These are phyloP conservation scores for Neodon shergylaensis DNA, from an alignment of 2,113 vertebrate genomes.

Conservation along the genomic window DNA sequence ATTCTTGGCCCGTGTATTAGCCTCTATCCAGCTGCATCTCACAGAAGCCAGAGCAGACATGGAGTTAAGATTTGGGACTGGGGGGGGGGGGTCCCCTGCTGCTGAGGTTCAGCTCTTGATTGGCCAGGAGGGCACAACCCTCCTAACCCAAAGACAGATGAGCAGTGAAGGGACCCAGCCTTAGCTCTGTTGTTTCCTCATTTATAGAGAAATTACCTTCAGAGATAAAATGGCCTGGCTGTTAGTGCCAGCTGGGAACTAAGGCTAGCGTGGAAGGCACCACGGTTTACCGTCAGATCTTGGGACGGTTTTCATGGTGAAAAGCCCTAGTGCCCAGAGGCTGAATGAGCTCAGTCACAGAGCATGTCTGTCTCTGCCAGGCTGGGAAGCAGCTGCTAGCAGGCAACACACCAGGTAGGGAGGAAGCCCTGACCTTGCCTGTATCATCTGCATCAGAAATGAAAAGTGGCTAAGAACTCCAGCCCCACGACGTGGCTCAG, in stretches of 20 bases:
- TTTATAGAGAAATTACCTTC: background rate
- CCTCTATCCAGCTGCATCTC: background rate
- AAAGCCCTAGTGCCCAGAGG: background rate
- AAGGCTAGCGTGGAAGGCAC: background rate
- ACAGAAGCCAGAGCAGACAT: background rate
- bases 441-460: background rate
- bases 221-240: background rate
- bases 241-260: background rate
- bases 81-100: background rate
- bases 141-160: background rate
- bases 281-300: background rate
- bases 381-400: background rate
- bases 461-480: background rate
- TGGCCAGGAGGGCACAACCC: background rate
- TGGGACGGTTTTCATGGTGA: background rate
- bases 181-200: background rate
- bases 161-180: background rate
- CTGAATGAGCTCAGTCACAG: background rate
- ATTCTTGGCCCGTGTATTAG: background rate
- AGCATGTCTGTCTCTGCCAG: background rate
- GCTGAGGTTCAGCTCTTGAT: background rate
- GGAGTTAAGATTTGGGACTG: background rate
- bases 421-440: background rate
- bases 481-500: background rate
- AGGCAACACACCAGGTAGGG: background rate